Conservation (phyloP, 2,113 vertebrate species). For the Chroicocephalus ridibundus region DNA sequence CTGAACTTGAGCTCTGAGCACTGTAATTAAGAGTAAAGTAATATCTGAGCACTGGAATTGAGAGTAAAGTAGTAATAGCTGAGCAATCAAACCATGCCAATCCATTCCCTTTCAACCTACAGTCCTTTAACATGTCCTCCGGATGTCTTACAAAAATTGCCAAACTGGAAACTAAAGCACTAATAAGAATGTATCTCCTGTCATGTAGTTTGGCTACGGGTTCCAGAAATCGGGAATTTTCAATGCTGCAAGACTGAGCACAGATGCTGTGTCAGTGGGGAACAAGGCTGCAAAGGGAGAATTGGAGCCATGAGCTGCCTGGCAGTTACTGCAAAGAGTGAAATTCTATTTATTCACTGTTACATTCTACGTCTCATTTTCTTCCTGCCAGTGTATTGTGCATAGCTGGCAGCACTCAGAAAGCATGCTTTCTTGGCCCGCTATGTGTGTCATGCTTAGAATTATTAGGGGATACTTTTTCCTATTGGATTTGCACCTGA, state of each 20-base stretch:
- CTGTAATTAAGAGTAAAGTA: neutral
- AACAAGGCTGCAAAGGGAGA: constrained; percentile 14
- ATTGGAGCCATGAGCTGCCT: constrained; percentile 13
- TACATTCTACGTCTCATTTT: constrained; percentile 8
- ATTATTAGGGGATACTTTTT: neutral
- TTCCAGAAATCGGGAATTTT: neutral
- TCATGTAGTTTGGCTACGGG: neutral
- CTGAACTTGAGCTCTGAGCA: neutral
- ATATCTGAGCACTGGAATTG: neutral
- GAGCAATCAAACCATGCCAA: neutral
- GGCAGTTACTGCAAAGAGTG: neutral
- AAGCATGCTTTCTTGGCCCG: neutral
- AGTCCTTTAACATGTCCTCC: neutral
- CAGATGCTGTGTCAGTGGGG: constrained; percentile 3
- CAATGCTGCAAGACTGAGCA: constrained; percentile 8
- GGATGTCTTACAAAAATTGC: neutral
- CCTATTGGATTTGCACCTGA: neutral
- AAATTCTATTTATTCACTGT: neutral
- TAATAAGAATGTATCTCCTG: constrained; percentile 34
- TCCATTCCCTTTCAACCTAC: neutral
- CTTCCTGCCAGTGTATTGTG: neutral
- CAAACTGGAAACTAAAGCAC: neutral
- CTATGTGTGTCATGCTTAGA: neutral
- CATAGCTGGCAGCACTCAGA: neutral
- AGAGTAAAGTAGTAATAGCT: neutral